Base-by-base conservation (phyloP, 1,140 invertebrate genomes). In the Polyergus mexicanus region DNA sequence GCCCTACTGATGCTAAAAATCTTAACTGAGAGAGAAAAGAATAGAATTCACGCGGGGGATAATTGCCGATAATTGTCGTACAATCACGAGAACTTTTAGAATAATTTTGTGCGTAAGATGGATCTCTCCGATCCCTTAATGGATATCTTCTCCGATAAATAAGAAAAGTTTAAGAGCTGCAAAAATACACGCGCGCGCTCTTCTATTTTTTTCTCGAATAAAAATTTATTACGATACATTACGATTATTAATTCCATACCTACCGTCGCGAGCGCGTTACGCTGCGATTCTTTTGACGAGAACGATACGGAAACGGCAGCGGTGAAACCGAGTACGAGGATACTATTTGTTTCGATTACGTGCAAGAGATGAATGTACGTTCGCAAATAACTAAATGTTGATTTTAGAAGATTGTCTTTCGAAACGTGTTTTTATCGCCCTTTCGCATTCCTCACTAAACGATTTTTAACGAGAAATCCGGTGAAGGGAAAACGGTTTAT, bases 341-440 rank as follows among this genome's bases (percentile, higher is more conserved):
- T 83, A 83, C 54, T 83, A 68, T 83, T 83, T 83, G 78, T 83
- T 74, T 83, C 78, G 68, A 83, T 83, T 83, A 83, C 68, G 54
- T 44, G 68, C 78, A 35, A 83, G 78, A 74, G 68, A 80, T 80
- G 65, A 74, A 72, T 72, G 28, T 83, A 69, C 68, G 54, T 54
- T 60, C 68, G 68, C 54, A 83, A 83, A 72, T 83, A 83, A 56
- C 76, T 80, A 80, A 81, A 83, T 83, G 78, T 83, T 83, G 54
- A 38, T 83, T 83, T 83, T 83, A 83, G 78, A 83, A 83, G 72
- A 83, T 83, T 83, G 78, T 83, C 78, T 72, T 83, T 62, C 68
- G 68, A 72, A 83, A 60, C 38, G 68, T 83, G 68, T 72, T 83
- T 72, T 74, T 60, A 72, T 74, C 78, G 38, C 68, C 35, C 54